Base-by-base conservation (phyloP, 2,888 invertebrate genomes). In the Lissonota sp. region DNA sequence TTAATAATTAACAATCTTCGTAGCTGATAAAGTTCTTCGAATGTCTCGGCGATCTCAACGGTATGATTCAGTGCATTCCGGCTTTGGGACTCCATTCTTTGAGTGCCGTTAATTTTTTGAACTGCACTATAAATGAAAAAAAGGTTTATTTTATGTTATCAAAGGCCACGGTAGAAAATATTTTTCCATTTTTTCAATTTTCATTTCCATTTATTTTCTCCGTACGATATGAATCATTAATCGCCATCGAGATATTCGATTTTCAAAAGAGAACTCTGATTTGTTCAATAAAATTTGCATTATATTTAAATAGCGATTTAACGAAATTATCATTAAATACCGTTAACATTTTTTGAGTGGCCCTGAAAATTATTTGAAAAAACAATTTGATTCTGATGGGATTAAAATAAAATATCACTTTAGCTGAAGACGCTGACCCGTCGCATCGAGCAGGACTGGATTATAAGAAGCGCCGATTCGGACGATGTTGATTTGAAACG, bases 11-110 rank as follows among this genome's bases (percentile, higher is more conserved):
- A n/a, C n/a, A n/a, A n/a, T n/a, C n/a, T n/a, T n/a, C n/a, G 10
- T 39, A 79, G 79, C 6, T 79, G 6, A 79, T 79, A 7, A 79
- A 79, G 12, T 69, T 79, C 42, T 4, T 57, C 6, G 64, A 71
- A 14, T 46, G n/a, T 6, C 16, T 64, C 1, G 53, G 76, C n/a
- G 60, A 76, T 66, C 10, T 76, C 8, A 62, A 71, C 26, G 60
- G 60, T n/a, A 53, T 76, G 58, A 75, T 80, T 6, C 60, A 66
- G 49, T 75, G 75, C 42, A 12, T 76, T 55, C 80, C 80, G 16
- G 66, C 71, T 16, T 37, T 80, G 42, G 58, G 70, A 10, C 49
- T 80, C 7, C 75, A 75, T 53, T 26, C 58, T 16, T 14, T 42
- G 39, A 53, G 71, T 40, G 12, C 64, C 44, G 26, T 42, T 5